Evolutionary conservation across 2,888 invertebrate species (phyloP).

Genomic region (Gymnoscelis rufifasciata): DNA sequence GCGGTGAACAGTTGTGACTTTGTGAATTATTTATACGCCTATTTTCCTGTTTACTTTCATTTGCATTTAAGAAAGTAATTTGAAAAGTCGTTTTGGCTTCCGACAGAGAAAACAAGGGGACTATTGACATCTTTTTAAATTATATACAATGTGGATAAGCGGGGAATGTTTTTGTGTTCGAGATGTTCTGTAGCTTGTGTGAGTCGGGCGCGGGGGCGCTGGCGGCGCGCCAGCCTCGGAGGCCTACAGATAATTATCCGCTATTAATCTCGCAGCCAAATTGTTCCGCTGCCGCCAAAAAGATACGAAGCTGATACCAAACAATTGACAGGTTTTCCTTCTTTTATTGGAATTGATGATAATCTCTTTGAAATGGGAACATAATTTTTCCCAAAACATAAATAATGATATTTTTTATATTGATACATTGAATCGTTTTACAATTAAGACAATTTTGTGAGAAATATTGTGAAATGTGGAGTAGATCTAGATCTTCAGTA

Average conservation of each 20-base stretch:
- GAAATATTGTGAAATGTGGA: too few relatives aligned
- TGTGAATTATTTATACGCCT: conserved; percentile 53
- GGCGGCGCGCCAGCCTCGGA: conserved; percentile 48
- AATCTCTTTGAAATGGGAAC: conserved; percentile 8
- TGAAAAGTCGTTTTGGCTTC: conserved; percentile 36
- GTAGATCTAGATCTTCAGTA: too few relatives aligned
- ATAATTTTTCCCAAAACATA: neutral
- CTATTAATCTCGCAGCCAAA: conserved; percentile 59
- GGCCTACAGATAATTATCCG: conserved; percentile 61
- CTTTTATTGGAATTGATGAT: conserved; percentile 16
- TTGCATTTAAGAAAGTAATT: conserved; percentile 59
- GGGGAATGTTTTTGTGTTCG: conserved; percentile 1
- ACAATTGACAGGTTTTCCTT: conserved; percentile 25
- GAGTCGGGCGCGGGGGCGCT: conserved; percentile 22
- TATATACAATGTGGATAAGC: neutral
- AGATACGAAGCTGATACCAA: conserved; percentile 33
- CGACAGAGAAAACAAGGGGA: conserved; percentile 25
- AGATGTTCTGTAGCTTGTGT: neutral
- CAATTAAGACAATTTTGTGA: too few relatives aligned
- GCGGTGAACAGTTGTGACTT: conserved; percentile 42
- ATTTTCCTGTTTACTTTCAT: conserved; percentile 56
- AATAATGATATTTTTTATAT: too few relatives aligned
- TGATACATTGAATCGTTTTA: too few relatives aligned
- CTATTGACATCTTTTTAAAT: conserved; percentile 20
- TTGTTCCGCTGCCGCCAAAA: conserved; percentile 45